Percentiles rank a stretch among this genome's conserved stretches.
Evolutionary conservation across 2,797 vertebrate species (phyloP).

Genomic region (Todus mexicanus): DNA sequence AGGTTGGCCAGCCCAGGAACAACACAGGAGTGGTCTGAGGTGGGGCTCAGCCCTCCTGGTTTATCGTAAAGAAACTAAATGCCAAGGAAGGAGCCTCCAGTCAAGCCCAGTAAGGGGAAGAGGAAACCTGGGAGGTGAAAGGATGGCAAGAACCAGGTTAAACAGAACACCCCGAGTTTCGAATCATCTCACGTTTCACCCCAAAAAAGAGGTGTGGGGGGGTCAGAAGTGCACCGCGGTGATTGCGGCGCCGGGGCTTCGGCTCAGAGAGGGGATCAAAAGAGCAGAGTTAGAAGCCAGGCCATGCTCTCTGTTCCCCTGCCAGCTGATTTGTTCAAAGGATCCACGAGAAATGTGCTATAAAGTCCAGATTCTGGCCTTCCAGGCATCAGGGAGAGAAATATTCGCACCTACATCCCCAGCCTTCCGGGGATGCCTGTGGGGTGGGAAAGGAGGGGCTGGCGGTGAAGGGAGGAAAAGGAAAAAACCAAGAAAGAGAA

Average conservation of each 20-base stretch:
- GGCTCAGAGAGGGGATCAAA: neutral
- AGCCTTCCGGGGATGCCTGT: neutral
- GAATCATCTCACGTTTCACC: neutral
- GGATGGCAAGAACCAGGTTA: rapidly evolving
- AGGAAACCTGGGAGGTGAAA: neutral
- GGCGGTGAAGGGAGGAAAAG: neutral
- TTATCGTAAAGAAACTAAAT: neutral
- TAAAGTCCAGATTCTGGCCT: neutral
- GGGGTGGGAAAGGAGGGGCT: neutral
- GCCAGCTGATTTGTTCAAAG: slow-evolving; percentile 44
- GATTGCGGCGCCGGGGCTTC: neutral
- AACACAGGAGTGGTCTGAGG: neutral
- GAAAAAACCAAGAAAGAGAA: neutral
- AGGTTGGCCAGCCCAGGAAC: neutral
- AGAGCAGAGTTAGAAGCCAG: neutral
- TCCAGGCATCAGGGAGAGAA: neutral
- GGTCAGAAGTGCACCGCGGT: neutral
- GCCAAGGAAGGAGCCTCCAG: neutral
- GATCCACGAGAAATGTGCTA: neutral
- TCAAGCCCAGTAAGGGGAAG: neutral
- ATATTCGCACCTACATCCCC: neutral
- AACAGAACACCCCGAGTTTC: neutral
- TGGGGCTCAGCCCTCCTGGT: neutral
- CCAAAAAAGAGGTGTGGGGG: neutral
- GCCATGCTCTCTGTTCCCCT: slow-evolving; percentile 20